Evolutionary conservation across 2,113 vertebrate species (phyloP), one percentile per base, ranked within the genome.

Genomic region (Corapipo altera): DNA sequence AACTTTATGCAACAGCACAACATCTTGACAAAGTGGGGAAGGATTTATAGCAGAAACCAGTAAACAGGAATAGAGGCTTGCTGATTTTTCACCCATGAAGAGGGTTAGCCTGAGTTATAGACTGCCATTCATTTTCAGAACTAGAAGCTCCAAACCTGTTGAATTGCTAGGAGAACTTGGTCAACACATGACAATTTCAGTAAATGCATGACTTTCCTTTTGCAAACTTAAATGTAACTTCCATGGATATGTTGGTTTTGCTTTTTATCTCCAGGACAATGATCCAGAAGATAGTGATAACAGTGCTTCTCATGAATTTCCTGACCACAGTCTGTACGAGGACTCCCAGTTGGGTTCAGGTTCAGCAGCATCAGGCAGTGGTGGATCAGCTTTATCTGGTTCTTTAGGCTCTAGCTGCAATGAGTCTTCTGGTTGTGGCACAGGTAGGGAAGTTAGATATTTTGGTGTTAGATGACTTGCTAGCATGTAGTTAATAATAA

Each of bases 281-380:
- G 94, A 86, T 41, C 55, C 79, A 12, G 97, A 97, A 87, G 96
- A 95, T 3, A 92, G 95, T 17, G 97, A 93, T 48, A 98, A 98
- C 94, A 97, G 90, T 28, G 98, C 97, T 46, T 96, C 98, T 51
- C 96, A 97, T 41, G 98, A 98, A 65, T 96, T 98, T 82, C 95
- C 98, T 41, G 97, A 97, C 67, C 69, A 51, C 61, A 92, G 85
- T 5, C 97, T 98, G 19, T 98, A 94, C 1, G 86, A 97, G 85
- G 98, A 98, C 21, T 97, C 98, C 35, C 97, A 95, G 28, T 98
- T 95, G 9, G 97, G 98, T 71, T 95, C 97, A 2, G 96, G 97
- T 35, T 98, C 98, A n/a, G 98, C 98, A 37, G 97, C 96, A 8
- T 98, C 98, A n/a, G 98, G 98, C 77, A 98, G 97, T 23, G 96